Percentiles rank a stretch among this genome's conserved stretches.
phyloP scores from a whole-genome alignment of 2,113 vertebrate species.

The Pomatostomus ruficeps region DNA sequence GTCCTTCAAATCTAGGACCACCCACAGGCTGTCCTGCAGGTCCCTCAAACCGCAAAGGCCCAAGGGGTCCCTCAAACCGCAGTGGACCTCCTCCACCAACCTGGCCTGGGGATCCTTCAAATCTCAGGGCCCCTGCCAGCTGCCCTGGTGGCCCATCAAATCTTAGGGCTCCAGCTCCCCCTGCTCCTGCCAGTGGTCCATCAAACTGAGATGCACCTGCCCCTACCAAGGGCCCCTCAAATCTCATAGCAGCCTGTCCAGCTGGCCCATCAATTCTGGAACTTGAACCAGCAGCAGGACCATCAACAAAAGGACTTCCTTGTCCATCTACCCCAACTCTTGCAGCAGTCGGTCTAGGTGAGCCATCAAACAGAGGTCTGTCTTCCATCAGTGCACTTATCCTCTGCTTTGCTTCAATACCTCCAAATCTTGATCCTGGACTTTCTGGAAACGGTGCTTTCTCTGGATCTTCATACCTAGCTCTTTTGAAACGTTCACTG shows the following conservation, averaged over 20 bases:
- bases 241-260: slow-evolving; percentile 73
- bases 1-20: slow-evolving; percentile 79
- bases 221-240: slow-evolving; percentile 76
- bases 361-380: slow-evolving; percentile 74
- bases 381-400: slow-evolving; percentile 77
- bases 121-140: slow-evolving; percentile 66
- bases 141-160: slow-evolving; percentile 81
- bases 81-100: slow-evolving; percentile 67
- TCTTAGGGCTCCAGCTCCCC: slow-evolving; percentile 73
- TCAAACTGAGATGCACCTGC: slow-evolving; percentile 75
- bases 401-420: slow-evolving; percentile 79
- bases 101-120: slow-evolving; percentile 73
- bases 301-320: slow-evolving; percentile 74
- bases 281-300: slow-evolving; percentile 67
- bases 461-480: slow-evolving; percentile 77
- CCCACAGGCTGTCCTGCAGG: slow-evolving; percentile 73
- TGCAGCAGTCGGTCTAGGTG: slow-evolving; percentile 65
- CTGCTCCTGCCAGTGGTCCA: slow-evolving; percentile 72
- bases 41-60: slow-evolving; percentile 79
- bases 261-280: slow-evolving; percentile 78
- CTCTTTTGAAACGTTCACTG: slow-evolving; percentile 75
- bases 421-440: slow-evolving; percentile 72
- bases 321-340: slow-evolving; percentile 74
- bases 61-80: slow-evolving; percentile 80
- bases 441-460: slow-evolving; percentile 74